A percentile compares a stretch with the other conserved stretches of the same genome.
Conservation (phyloP, 2,888 invertebrate species). For the Melikaiella ostensackeni region DNA sequence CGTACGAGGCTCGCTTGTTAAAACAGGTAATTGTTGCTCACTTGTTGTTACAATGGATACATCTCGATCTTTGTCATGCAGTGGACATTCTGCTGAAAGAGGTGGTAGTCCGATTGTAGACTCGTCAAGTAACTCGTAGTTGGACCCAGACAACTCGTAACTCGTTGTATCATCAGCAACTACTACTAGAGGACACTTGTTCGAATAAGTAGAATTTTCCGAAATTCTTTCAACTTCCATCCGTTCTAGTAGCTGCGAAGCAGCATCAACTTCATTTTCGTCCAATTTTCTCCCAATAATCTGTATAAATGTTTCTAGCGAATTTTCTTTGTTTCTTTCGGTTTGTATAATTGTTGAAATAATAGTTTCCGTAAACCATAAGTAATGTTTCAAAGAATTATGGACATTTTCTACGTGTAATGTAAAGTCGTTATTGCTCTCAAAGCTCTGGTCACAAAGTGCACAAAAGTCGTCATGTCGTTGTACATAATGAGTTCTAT, state of each 20-base stretch:
- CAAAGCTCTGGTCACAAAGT: constrained; percentile 52
- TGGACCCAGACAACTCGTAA: neutral
- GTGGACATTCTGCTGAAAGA: neutral
- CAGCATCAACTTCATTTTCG: neutral
- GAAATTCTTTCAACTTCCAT: neutral
- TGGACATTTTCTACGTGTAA: neutral
- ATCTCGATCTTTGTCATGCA: neutral
- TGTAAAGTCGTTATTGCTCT: neutral
- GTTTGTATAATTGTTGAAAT: constrained; percentile 11
- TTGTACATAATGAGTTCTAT: constrained; percentile 58
- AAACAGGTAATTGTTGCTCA: neutral
- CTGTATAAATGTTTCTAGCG: neutral
- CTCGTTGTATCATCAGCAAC: neutral
- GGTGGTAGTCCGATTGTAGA: neutral
- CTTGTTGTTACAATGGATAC: neutral
- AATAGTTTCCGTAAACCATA: constrained; percentile 15
- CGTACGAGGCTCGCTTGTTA: neutral
- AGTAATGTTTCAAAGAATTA: constrained; percentile 15
- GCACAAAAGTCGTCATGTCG: constrained; percentile 62
- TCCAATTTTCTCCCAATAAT: constrained; percentile 7
- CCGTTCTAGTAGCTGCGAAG: neutral
- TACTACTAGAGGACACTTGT: neutral
- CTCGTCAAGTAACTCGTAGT: neutral
- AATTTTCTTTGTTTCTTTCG: neutral
- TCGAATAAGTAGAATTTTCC: neutral